Base-by-base conservation (phyloP, 2,113 vertebrate genomes). In the Coreoperca whiteheadi region DNA sequence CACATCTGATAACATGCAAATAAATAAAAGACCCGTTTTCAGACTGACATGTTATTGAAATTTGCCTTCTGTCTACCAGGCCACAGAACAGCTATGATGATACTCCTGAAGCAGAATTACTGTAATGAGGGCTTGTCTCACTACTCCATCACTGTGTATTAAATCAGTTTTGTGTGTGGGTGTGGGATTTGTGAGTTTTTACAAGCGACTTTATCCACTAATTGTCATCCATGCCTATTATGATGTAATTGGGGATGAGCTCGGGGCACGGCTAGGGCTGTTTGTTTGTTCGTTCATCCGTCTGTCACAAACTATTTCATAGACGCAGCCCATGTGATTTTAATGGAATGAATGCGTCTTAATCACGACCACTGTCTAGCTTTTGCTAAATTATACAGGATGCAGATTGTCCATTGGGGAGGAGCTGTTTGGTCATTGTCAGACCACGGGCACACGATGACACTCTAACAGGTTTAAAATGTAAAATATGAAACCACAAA, bases 281-380 rank as follows among this genome's bases (percentile, higher is more conserved):
- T 23, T 72, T 41, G 64, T 66, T 60, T 66, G 51, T 46, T 77
- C 16, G 51, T 46, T 77, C 16, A 8, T 66, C n/a, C n/a, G 74
- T 41, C 21, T 63, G 54, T 16, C 43, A 63, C 43, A 53, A 43
- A 32, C 14, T 1, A 25, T n/a, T 68, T 67, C 50, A 57, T 9
- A 74, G 53, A 41, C 34, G 5, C 28, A 73, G 50, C 37, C 34
- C 37, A 66, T 46, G n/a, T 43, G 18, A 39, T 79, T 59, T 79
- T 48, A 3, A 59, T 60, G 6, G n/a, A 21, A 41, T 28, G 48
- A 46, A 41, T 64, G 59, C 1, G 15, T 64, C 73, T 53, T 46
- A 37, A 28, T 64, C 60, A 53, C 14, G 3, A n/a, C 59, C 53
- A 12, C 34, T 21, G 53, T 50, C 7, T 28, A 21, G 23, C 18